Evolutionary conservation across 2,888 invertebrate genomes (phyloP).

Genomic region (Atethmia centrago): DNA sequence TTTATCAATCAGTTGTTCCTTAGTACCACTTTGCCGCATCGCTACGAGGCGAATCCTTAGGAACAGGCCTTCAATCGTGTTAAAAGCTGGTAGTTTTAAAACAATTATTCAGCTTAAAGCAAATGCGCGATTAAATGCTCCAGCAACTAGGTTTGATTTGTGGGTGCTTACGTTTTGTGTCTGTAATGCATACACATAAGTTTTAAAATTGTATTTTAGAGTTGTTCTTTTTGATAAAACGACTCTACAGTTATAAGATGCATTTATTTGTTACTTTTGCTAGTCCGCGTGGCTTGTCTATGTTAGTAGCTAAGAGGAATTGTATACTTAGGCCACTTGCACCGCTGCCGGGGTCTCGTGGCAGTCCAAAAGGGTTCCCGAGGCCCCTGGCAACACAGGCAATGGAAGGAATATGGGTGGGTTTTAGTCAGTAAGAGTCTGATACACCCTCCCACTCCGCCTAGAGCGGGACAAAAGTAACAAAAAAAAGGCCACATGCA

Average conservation of each 20-base stretch:
- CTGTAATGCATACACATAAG: neutral
- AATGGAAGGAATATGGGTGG: too few relatives aligned
- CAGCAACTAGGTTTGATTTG: slow-evolving; percentile 39
- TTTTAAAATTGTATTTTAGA: neutral
- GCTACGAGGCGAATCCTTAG: slow-evolving; percentile 58
- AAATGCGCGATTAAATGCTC: slow-evolving; percentile 63
- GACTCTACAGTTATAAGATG: too few relatives aligned
- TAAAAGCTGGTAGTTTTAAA: slow-evolving; percentile 68
- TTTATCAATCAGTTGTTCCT: slow-evolving; percentile 68
- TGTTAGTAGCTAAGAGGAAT: neutral
- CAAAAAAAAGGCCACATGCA: too few relatives aligned
- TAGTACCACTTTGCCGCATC: slow-evolving; percentile 44
- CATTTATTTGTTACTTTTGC: neutral
- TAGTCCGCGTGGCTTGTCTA: neutral
- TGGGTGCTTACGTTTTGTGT: slow-evolving; percentile 10
- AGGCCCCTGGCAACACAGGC: too few relatives aligned
- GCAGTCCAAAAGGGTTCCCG: too few relatives aligned
- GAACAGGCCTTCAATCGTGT: slow-evolving; percentile 63
- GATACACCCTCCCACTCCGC: too few relatives aligned
- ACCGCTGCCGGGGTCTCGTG: too few relatives aligned
- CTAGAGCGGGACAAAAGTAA: too few relatives aligned
- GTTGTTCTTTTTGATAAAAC: neutral
- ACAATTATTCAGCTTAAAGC: slow-evolving; percentile 65
- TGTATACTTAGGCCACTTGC: neutral
- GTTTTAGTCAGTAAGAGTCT: too few relatives aligned